A percentile compares a stretch with the other conserved stretches of the same genome.
Conservation (phyloP, 2,888 invertebrate species). For the Nemapogon koenigi region DNA sequence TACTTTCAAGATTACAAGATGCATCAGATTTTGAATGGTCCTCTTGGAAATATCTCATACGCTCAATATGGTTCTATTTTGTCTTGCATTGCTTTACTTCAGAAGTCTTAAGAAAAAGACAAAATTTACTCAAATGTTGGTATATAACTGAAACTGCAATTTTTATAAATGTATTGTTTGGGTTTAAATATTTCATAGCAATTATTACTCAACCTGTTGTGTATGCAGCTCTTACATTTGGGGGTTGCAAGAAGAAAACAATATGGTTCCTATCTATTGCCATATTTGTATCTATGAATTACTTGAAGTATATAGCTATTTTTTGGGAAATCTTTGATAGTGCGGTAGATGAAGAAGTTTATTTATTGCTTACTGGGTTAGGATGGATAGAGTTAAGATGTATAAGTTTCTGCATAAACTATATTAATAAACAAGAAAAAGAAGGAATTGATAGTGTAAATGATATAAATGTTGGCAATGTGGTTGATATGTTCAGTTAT, state of each 20-base stretch:
- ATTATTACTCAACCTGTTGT: conserved; percentile 63
- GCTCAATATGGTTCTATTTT: conserved; percentile 60
- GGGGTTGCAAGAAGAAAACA: conserved; percentile 46
- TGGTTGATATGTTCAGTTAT: conserved; percentile 72
- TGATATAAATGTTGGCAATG: conserved; percentile 7
- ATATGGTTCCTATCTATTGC: conserved; percentile 64
- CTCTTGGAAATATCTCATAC: conserved; percentile 64
- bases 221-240: conserved; percentile 43
- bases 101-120: conserved; percentile 44
- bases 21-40: conserved; percentile 76
- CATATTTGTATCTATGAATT: conserved; percentile 55
- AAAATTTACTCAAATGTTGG: conserved; percentile 52
- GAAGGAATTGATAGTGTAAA: not conserved
- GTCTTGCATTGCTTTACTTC: conserved; percentile 60
- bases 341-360: conserved; percentile 56
- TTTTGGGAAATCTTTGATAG: conserved; percentile 50
- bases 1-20: conserved; percentile 66
- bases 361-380: conserved; percentile 58
- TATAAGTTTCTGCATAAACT: conserved; percentile 76
- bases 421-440: conserved; percentile 34
- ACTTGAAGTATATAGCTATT: conserved; percentile 46
- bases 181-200: conserved; percentile 51
- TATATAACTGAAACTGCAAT: conserved; percentile 53
- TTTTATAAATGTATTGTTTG: conserved; percentile 53
- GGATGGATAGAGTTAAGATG: conserved; percentile 80